Conservation (phyloP, 2,797 vertebrate species). For the Fratercula arctica region DNA sequence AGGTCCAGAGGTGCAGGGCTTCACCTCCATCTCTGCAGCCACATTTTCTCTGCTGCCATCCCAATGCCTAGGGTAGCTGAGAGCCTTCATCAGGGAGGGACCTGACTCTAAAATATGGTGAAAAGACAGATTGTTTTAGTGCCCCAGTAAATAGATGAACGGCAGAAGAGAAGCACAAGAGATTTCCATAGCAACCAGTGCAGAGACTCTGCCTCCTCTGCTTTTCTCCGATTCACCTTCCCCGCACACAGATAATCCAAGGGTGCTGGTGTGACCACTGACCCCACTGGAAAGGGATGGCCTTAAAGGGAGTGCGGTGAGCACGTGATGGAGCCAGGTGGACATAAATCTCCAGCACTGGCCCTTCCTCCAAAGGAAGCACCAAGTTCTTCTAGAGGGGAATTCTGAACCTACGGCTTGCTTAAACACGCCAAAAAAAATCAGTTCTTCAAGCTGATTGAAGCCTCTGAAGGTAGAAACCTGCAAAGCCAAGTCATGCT, state of each 20-base stretch:
- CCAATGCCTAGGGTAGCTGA: neutral
- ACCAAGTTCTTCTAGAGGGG: neutral
- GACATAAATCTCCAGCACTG: neutral
- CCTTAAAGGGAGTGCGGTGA: neutral
- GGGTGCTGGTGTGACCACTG: neutral
- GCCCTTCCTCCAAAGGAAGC: neutral
- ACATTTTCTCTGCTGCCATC: neutral
- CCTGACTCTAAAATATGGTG: neutral
- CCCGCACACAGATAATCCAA: neutral
- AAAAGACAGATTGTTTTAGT: neutral
- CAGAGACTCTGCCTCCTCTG: neutral
- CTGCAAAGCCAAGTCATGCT: neutral
- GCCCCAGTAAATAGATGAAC: neutral
- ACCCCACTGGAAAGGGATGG: neutral
- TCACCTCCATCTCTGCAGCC: neutral
- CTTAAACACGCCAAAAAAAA: neutral
- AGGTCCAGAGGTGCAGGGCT: neutral
- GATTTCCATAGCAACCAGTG: constrained; percentile 50
- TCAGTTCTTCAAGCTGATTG: neutral
- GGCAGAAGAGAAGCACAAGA: neutral
- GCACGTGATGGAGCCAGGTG: accelerated
- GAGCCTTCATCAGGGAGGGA: neutral
- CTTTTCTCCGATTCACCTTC: neutral
- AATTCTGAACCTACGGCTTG: neutral
- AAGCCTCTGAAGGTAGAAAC: neutral